Evolutionary conservation across 2,113 vertebrate species (phyloP), one percentile per base, ranked within the genome.

Genomic region (Xenopus borealis): DNA sequence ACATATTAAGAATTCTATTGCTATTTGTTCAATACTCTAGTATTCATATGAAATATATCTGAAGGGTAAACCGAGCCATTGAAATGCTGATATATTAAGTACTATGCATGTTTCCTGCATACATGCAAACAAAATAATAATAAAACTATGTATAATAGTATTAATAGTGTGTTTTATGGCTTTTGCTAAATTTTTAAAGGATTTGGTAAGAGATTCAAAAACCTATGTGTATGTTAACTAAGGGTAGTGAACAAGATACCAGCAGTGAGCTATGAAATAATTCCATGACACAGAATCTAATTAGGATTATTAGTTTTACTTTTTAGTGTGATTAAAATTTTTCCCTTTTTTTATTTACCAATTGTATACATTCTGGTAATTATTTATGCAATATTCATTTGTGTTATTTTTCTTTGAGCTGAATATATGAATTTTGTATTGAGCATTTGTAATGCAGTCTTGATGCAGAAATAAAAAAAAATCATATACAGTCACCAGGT

Each of bases 1-100:
- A 2, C 7, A 2, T 40, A 6, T 40, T 7, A 40, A 9, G 33
- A 40, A 40, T 40, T 40, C 8, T 6, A 69, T 8, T 63, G 18
- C 16, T 40, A 20, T 44, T 40, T 76, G 74, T 45, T 70, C 18
- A 59, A 33, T 59, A 59, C 46, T 62, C 6, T 5, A 64, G 17
- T 64, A 69, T 70, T 46, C 14, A 44, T 76, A 57, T 57, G 14
- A 23, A 62, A 30, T 4, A 1, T 40, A 30, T 40, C 12, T 63
- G 33, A 27, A 13, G 2, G 23, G 7, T 63, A 40, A 40, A 6
- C 33, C 7, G 33, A 40, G 2, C 33, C 2, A 40, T 9, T 40
- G 33, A 40, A 40, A 40, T 40, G 33, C 33, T 40, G 3, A 40
- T 40, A 40, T 40, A 40, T 40, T 40, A 40, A 40, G 33, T 40